Conservation (phyloP, 2,888 invertebrate genomes). For the Plemyria rubiginata region DNA sequence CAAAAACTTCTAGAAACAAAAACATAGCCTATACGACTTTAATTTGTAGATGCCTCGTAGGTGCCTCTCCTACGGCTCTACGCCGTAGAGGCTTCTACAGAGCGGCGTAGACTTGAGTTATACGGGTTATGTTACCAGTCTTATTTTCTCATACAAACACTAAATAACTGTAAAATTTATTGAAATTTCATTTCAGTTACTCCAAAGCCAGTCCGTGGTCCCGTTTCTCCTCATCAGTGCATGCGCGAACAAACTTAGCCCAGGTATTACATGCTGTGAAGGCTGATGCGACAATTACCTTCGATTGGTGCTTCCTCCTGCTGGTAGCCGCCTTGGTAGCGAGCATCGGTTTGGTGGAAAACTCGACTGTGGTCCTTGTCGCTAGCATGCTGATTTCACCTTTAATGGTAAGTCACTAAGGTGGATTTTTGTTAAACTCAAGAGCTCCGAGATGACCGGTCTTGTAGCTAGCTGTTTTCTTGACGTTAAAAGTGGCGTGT, state of each 20-base stretch:
- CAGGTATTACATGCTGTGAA: slow-evolving; percentile 89
- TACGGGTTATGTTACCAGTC: too few relatives aligned
- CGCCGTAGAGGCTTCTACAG: slow-evolving; percentile 4
- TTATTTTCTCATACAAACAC: too few relatives aligned
- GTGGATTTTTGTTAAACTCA: background rate
- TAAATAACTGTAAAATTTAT: too few relatives aligned
- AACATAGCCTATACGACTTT: too few relatives aligned
- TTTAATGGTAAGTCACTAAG: slow-evolving; percentile 85
- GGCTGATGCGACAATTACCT: slow-evolving; percentile 88
- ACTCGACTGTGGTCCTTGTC: slow-evolving; percentile 89
- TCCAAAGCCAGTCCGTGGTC: slow-evolving; percentile 77
- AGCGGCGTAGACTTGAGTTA: background rate
- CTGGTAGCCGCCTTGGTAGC: slow-evolving; percentile 91
- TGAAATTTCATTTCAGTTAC: slow-evolving; percentile 29
- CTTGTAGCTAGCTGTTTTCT: too few relatives aligned
- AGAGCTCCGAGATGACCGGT: too few relatives aligned
- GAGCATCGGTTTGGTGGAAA: slow-evolving; percentile 89
- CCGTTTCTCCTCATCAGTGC: slow-evolving; percentile 87
- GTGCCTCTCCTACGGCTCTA: slow-evolving; percentile 6
- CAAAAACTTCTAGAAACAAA: too few relatives aligned
- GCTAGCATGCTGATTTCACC: slow-evolving; percentile 93
- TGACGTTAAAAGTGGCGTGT: too few relatives aligned
- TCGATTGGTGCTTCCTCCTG: slow-evolving; percentile 90
- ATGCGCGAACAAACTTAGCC: slow-evolving; percentile 88
- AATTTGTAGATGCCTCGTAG: background rate